Percentiles rank a stretch among this genome's conserved stretches.
phyloP scores from a whole-genome alignment of 1,140 invertebrate genomes.

The Drosophila tani region DNA sequence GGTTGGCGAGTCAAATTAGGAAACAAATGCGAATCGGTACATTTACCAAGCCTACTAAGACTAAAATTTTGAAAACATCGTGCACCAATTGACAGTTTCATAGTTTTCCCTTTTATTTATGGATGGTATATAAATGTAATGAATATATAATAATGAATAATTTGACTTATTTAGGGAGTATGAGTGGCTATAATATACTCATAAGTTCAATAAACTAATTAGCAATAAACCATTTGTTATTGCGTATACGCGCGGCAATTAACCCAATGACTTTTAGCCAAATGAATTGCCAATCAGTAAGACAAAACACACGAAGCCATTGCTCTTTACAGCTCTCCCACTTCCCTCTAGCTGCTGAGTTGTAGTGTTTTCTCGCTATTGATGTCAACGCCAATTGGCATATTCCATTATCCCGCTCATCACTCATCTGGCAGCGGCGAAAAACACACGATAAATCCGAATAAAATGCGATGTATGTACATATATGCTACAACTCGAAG shows the following conservation, averaged over 20 bases:
- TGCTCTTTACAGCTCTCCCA: constrained; percentile 12
- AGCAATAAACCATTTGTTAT: not conserved
- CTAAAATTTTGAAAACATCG: no score
- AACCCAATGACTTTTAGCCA: constrained; percentile 49
- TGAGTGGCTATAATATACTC: not conserved
- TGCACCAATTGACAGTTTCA: no score
- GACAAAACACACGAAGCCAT: constrained; percentile 22
- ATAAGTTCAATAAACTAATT: constrained; percentile 8
- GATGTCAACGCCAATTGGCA: constrained; percentile 76
- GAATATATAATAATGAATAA: not conserved
- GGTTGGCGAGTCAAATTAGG: constrained; percentile 32
- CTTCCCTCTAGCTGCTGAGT: constrained; percentile 20
- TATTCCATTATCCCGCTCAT: constrained; percentile 76
- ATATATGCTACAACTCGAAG: constrained; percentile 26
- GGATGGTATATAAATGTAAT: not conserved
- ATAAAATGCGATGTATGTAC: constrained; percentile 26
- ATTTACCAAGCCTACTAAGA: no score
- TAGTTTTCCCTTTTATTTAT: not conserved
- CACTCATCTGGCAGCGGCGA: constrained; percentile 51
- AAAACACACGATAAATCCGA: constrained; percentile 25
- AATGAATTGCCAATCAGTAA: constrained; percentile 48
- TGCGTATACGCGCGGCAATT: constrained; percentile 65
- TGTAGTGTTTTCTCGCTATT: constrained; percentile 24
- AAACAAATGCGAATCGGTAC: not conserved
- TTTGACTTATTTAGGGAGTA: not conserved